Base-by-base conservation (phyloP, 2,113 vertebrate species). In the Proterorhinus semilunaris region DNA sequence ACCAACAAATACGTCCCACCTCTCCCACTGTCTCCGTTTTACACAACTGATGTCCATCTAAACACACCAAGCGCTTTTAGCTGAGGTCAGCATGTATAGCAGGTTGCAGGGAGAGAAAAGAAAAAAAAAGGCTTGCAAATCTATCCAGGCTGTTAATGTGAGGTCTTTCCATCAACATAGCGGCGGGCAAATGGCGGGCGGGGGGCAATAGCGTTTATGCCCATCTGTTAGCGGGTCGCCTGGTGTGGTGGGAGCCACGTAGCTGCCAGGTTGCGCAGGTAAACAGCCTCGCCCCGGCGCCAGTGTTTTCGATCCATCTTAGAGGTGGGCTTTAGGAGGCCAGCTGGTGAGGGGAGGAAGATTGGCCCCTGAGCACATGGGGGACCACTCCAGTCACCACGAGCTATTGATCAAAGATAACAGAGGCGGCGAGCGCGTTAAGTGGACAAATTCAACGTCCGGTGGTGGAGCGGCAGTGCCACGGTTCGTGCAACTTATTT, bases 311-410 rank as follows among this genome's bases (percentile, higher is more conserved):
- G 78, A 62, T 83, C 44, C 58, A 61, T 83, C 78, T 86, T 71
- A 16, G 11, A 58, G 68, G 66, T 47, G 70, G 53, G 74, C 74
- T 62, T 75, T 57, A 1, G 17, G 72, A 46, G 75, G 79, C 89
- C 88, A 90, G 88, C 86, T 88, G 88, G 81, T 89, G 11, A 52
- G 82, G 75, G 79, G 79, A 78, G 61, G 52, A 74, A 66, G 68
- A 74, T 58, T 53, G 71, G 65, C 66, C 76, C 79, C 81, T 43
- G 53, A 85, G 62, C 72, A 75, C 75, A 70, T 53, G 75, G 81
- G 76, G 77, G 80, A 86, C 79, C 76, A 59, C 70, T 83, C 68
- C 67, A 75, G 83, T 83, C 82, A 83, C 58, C 79, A 75, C 16
- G 10, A 74, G 82, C 77, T 69, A 87, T 81, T 72, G 74, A 87